Evolutionary conservation across 1,140 invertebrate species (phyloP).

Genomic region (Sipha flava): DNA sequence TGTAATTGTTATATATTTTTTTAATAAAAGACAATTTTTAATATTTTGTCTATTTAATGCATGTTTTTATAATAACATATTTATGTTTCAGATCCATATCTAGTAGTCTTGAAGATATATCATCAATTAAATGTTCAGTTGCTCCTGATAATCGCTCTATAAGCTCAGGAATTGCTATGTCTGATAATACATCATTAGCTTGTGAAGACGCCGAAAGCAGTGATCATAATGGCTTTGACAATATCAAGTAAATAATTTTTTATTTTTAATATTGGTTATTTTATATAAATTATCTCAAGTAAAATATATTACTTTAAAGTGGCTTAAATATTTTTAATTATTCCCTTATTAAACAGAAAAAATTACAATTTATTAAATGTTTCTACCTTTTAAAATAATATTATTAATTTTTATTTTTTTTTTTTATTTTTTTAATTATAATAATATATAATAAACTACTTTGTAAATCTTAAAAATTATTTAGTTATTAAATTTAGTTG

Average conservation of each 20-base stretch:
- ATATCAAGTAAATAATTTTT: slow-evolving; percentile 28
- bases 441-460: too few relatives aligned
- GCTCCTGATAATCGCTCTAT: slow-evolving; percentile 16
- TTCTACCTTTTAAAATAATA: too few relatives aligned
- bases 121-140: slow-evolving; percentile 34
- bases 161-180: slow-evolving; percentile 8
- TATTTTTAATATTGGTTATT: too few relatives aligned
- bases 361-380: too few relatives aligned
- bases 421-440: not conserved
- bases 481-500: too few relatives aligned
- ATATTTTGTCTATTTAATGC: too few relatives aligned
- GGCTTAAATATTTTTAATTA: too few relatives aligned
- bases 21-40: not conserved
- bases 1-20: not conserved
- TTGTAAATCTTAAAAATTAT: too few relatives aligned
- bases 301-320: too few relatives aligned
- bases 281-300: too few relatives aligned
- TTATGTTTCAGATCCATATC: slow-evolving; percentile 10
- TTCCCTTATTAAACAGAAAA: too few relatives aligned
- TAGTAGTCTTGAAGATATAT: slow-evolving; percentile 39
- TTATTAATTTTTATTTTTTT: too few relatives aligned
- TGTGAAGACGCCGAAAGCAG: not conserved
- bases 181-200: not conserved
- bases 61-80: not conserved
- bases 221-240: slow-evolving; percentile 6